Percentiles rank a stretch among this genome's conserved stretches.
These are phyloP conservation scores for Hylaeus volcanicus DNA, from an alignment of 1,140 invertebrate genomes.

Conservation along the genomic window DNA sequence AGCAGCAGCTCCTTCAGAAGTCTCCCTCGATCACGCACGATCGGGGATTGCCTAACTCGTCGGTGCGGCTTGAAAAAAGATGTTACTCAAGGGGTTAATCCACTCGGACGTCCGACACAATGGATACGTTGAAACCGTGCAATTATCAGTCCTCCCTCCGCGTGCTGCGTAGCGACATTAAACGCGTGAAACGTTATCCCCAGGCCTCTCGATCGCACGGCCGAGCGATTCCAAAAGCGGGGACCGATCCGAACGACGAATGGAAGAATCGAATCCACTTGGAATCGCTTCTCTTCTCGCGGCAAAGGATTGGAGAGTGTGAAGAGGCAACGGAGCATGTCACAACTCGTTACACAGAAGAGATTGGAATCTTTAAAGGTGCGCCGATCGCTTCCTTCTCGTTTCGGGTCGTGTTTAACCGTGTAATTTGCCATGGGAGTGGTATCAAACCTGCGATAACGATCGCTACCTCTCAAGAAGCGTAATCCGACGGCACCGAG, in stretches of 20 bases:
- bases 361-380: slow-evolving; percentile 64
- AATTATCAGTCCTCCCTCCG: slow-evolving; percentile 16
- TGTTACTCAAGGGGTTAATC: slow-evolving; percentile 27
- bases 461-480: slow-evolving; percentile 44
- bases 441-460: slow-evolving; percentile 37
- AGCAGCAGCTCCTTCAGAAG: not conserved
- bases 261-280: slow-evolving; percentile 4
- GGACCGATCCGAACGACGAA: slow-evolving; percentile 6
- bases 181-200: slow-evolving; percentile 19
- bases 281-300: slow-evolving; percentile 14
- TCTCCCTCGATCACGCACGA: not conserved
- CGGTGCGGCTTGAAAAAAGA: not conserved
- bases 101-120: slow-evolving; percentile 8
- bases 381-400: slow-evolving; percentile 30
- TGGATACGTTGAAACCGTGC: not conserved
- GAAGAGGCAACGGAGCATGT: slow-evolving; percentile 58
- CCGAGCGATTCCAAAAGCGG: slow-evolving; percentile 52
- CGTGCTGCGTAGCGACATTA: not conserved
- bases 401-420: slow-evolving; percentile 44
- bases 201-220: slow-evolving; percentile 59
- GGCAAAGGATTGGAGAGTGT: slow-evolving; percentile 57
- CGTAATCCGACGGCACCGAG: slow-evolving; percentile 15
- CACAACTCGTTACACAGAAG: slow-evolving; percentile 59
- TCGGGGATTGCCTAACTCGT: not conserved
- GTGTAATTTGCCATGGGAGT: slow-evolving; percentile 51